phyloP scores from a whole-genome alignment of 2,797 vertebrate species.

The Coregonus ussuriensis region DNA sequence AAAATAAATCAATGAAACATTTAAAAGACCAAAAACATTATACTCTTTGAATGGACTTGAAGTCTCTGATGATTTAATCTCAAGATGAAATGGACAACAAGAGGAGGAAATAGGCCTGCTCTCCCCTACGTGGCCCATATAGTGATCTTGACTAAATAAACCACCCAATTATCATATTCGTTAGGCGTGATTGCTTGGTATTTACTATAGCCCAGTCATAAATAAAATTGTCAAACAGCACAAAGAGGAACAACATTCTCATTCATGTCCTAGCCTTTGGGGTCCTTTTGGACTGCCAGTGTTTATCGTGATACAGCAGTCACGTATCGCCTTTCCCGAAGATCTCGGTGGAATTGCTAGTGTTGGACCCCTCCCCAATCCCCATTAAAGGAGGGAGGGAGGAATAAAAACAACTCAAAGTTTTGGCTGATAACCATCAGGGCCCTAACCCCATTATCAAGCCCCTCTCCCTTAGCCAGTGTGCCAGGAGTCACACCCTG shows the following conservation, averaged over 20 bases:
- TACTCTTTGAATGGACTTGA: conserved; percentile 23
- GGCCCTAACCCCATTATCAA: conserved; percentile 80
- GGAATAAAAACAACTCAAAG: conserved; percentile 79
- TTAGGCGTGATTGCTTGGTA: conserved; percentile 47
- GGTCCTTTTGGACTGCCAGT: conserved; percentile 43
- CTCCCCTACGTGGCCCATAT: conserved; percentile 10
- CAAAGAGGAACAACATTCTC: conserved; percentile 56
- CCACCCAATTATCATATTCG: conserved; percentile 51
- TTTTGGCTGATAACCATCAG: conserved; percentile 81
- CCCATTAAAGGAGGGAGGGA: conserved; percentile 60
- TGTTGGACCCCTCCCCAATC: conserved; percentile 72
- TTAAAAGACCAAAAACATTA: conserved; percentile 18
- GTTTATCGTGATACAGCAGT: conserved; percentile 64
- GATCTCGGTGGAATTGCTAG: conserved; percentile 63
- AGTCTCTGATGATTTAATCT: conserved; percentile 39
- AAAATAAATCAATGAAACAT: conserved; percentile 35
- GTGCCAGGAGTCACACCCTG: conserved; percentile 80
- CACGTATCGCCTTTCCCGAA: conserved; percentile 56
- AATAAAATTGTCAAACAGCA: conserved; percentile 62
- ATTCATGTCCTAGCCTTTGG: conserved; percentile 50
- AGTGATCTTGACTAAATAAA: conserved; percentile 55
- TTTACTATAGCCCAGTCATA: conserved; percentile 54
- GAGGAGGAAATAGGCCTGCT: conserved; percentile 8
- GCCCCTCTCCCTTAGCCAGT: conserved; percentile 68
- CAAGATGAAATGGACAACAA: conserved; percentile 6